Percentiles rank a stretch among this genome's conserved stretches.
phyloP scores from a whole-genome alignment of 2,113 vertebrate species.

The Lepisosteus osseus region DNA sequence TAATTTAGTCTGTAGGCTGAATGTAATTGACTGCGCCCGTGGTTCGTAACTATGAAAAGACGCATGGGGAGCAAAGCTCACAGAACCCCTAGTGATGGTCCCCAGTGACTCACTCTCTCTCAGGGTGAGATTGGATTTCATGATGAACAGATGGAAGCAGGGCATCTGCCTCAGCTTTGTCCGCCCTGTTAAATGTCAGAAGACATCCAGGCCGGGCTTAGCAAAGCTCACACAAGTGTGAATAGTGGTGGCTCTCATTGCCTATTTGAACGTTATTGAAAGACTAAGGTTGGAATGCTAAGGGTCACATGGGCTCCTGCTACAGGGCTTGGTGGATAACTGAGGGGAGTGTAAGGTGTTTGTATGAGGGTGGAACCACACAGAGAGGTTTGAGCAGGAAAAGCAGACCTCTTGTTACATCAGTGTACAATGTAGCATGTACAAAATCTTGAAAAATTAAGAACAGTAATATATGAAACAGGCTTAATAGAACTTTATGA shows the following conservation, averaged over 20 bases:
- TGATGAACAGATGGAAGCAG: conserved; percentile 42
- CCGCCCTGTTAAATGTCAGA: conserved; percentile 36
- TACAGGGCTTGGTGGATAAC: too few species aligned
- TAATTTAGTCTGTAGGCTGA: neutral
- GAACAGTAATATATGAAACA: neutral
- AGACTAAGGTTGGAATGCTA: conserved; percentile 48
- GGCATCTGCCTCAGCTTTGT: conserved; percentile 42
- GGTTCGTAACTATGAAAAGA: neutral
- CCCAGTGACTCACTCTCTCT: neutral
- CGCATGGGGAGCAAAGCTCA: neutral
- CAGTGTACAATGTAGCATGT: conserved; percentile 46
- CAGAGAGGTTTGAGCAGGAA: conserved; percentile 34
- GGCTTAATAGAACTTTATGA: too few species aligned
- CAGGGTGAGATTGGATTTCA: conserved; percentile 14
- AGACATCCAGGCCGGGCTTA: conserved; percentile 67
- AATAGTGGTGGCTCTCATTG: conserved; percentile 35
- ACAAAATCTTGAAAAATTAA: conserved; percentile 45
- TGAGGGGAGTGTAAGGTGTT: too few species aligned
- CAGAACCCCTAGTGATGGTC: too few species aligned
- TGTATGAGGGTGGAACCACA: conserved; percentile 59
- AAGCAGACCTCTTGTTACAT: conserved; percentile 42
- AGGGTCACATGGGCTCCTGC: conserved; percentile 46
- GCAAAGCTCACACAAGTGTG: conserved; percentile 37
- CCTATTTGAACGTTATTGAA: conserved; percentile 62
- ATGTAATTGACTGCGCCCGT: too few species aligned